These are phyloP conservation scores for Oreortyx pictus DNA, from an alignment of 2,797 vertebrate genomes.

Conservation along the genomic window DNA sequence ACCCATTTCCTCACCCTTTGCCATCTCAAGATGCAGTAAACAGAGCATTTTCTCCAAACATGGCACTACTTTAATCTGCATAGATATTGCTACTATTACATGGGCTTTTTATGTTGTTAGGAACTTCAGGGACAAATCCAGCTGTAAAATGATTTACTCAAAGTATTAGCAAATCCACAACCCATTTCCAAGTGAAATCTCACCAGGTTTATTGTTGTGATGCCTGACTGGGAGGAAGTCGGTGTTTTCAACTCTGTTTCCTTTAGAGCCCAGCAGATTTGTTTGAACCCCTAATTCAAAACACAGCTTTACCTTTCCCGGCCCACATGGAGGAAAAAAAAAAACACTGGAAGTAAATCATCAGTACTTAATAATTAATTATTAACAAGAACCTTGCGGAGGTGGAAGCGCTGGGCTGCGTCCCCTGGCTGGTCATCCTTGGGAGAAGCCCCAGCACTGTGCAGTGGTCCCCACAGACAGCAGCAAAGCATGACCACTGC, in stretches of 20 bases:
- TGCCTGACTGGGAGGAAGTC: constrained; percentile 31
- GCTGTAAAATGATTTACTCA: not conserved
- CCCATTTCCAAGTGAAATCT: not conserved
- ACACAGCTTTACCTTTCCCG: not conserved
- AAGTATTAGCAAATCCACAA: not conserved
- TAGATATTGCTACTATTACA: not conserved
- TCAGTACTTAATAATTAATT: not conserved
- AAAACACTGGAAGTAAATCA: not conserved
- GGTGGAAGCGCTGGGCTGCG: not conserved
- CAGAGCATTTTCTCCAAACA: not conserved
- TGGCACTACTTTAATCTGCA: not conserved
- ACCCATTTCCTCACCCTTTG: not conserved
- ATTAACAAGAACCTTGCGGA: not conserved
- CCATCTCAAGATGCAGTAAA: not conserved
- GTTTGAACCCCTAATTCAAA: constrained; percentile 53
- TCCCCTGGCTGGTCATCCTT: not conserved
- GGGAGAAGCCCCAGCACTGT: not conserved
- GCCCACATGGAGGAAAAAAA: not conserved
- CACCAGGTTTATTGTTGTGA: constrained; percentile 22
- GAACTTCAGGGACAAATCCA: not conserved
- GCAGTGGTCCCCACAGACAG: rapidly evolving
- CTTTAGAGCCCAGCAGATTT: not conserved
- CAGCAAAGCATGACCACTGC: too few species aligned
- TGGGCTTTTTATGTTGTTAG: not conserved
- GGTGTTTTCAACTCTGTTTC: not conserved